Percentiles rank a stretch among this genome's conserved stretches.
phyloP scores from a whole-genome alignment of 2,113 vertebrate genomes.

The Casuarius casuarius region DNA sequence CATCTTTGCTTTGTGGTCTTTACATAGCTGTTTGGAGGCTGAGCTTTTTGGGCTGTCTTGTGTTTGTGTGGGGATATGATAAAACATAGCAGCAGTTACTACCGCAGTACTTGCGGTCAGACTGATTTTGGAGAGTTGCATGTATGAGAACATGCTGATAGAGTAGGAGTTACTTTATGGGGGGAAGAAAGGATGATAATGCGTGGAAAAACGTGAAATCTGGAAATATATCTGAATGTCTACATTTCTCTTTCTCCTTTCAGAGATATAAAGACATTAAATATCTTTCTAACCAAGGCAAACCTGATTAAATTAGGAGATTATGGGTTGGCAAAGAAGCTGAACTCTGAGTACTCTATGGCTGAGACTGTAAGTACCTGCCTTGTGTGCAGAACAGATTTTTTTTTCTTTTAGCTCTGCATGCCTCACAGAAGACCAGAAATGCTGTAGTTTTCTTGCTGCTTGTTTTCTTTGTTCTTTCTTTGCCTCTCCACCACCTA shows the following conservation, averaged over 20 bases:
- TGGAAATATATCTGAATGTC: neutral
- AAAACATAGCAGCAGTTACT: neutral
- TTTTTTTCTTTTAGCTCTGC: neutral
- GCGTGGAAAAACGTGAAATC: neutral
- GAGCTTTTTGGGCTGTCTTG: neutral
- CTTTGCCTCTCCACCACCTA: neutral
- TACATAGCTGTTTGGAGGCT: neutral
- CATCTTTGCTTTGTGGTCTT: conserved; percentile 23
- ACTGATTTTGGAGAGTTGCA: neutral
- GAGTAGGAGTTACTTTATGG: neutral
- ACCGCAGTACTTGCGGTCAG: neutral
- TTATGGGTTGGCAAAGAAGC: conserved; percentile 96
- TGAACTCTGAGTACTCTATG: conserved; percentile 95
- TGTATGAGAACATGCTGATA: neutral
- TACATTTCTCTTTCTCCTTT: conserved; percentile 22
- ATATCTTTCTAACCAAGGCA: conserved; percentile 99
- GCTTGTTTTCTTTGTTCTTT: neutral
- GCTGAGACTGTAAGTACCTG: conserved; percentile 91
- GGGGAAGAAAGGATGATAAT: neutral
- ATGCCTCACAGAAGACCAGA: neutral
- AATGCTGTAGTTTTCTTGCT: neutral
- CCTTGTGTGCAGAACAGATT: neutral
- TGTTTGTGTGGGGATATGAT: neutral
- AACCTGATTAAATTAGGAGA: conserved; percentile 98
- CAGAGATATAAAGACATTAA: conserved; percentile 99